Percentiles rank a stretch among this genome's conserved stretches.
phyloP scores from a whole-genome alignment of 2,797 vertebrate genomes.

The Vireo griseus region DNA sequence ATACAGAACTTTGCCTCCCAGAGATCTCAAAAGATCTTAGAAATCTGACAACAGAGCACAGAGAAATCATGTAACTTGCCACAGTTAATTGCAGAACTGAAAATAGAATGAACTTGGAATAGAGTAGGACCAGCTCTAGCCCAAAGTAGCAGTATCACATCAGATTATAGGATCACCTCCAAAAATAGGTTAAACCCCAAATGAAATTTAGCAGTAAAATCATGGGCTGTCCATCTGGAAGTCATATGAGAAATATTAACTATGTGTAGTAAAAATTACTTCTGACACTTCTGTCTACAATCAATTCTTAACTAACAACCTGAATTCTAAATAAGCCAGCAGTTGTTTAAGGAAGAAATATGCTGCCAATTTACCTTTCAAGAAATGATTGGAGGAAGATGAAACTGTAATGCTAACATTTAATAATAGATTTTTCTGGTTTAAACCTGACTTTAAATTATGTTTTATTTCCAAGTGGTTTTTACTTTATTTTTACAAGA shows the following conservation, averaged over 20 bases:
- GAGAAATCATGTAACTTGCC: neutral
- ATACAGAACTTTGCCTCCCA: neutral
- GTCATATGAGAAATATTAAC: neutral
- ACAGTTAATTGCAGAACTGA: neutral
- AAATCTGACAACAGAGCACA: neutral
- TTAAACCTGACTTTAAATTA: neutral
- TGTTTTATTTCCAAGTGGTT: neutral
- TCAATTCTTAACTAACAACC: neutral
- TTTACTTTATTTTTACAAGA: neutral
- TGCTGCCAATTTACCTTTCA: neutral
- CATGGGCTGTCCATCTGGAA: neutral
- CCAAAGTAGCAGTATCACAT: neutral
- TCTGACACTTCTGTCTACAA: neutral
- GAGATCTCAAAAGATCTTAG: neutral
- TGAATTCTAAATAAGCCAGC: neutral
- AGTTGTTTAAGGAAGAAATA: neutral
- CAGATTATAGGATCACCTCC: neutral
- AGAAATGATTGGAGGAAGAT: neutral
- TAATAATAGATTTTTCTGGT: neutral
- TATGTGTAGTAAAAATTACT: neutral
- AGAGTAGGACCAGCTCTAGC: neutral
- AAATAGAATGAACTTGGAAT: neutral
- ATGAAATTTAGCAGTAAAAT: neutral
- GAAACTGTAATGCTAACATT: neutral
- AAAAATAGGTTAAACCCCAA: neutral